Evolutionary conservation across 1,140 invertebrate species (phyloP).

Genomic region (Tetragonula clypearis): DNA sequence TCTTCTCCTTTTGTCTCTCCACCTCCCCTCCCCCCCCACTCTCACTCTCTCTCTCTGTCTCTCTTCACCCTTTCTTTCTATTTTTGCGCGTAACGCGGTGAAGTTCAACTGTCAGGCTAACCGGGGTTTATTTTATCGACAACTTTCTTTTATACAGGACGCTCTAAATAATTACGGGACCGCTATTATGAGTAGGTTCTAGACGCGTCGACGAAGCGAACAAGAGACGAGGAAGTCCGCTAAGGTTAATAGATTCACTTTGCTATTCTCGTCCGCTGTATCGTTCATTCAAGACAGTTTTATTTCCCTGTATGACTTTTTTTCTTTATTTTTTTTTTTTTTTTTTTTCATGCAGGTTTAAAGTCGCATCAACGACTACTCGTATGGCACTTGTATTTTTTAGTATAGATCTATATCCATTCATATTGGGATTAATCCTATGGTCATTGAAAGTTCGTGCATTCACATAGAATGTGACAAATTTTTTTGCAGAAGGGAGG

Average conservation of each 20-base stretch:
- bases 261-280: background rate
- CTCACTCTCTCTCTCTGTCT: no score
- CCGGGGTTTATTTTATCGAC: background rate
- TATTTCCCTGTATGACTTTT: background rate
- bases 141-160: background rate
- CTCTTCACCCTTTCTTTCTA: no score
- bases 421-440: no score
- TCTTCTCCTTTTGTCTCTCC: background rate
- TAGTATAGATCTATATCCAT: no score
- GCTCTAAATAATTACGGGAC: background rate
- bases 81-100: background rate
- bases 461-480: no score
- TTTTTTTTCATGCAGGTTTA: no score
- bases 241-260: background rate
- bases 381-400: no score
- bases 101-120: conserved; percentile 8
- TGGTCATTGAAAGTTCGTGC: no score
- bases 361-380: no score
- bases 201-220: background rate
- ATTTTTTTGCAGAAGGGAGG: no score
- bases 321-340: no score
- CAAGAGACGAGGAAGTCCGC: background rate
- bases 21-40: no score
- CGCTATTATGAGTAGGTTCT: background rate
- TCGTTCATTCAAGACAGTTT: background rate